These are phyloP conservation scores for Parapristionchus giblindavisi DNA, from an alignment of 2,888 invertebrate genomes.

Conservation along the genomic window DNA sequence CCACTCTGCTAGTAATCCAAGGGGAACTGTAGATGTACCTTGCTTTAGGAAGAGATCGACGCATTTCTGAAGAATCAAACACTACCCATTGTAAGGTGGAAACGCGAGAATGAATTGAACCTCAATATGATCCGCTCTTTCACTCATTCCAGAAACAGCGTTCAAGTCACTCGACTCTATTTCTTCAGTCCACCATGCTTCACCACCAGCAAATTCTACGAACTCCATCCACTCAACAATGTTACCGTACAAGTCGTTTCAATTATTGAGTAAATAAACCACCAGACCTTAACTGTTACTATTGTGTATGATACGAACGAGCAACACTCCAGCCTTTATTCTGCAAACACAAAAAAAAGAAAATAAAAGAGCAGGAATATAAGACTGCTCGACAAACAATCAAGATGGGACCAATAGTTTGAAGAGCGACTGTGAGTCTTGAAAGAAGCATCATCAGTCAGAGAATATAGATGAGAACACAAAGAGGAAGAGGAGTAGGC, in stretches of 20 bases:
- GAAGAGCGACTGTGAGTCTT: constrained; percentile 2
- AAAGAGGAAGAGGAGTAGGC: constrained; percentile 29
- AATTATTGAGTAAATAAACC: background rate
- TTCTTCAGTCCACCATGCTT: constrained; percentile 20
- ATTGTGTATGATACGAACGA: background rate
- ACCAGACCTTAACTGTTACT: background rate
- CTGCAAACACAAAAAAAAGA: constrained; percentile 10
- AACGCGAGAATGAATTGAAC: no score
- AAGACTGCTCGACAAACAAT: constrained; percentile 11
- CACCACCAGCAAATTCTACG: background rate
- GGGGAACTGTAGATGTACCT: background rate
- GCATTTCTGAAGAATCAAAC: no score
- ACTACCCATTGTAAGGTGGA: no score
- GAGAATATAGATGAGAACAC: background rate
- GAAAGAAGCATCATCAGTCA: constrained; percentile 3
- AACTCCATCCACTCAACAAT: background rate
- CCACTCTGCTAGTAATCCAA: constrained; percentile 27
- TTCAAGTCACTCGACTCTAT: background rate
- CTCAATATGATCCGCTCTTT: constrained; percentile 14
- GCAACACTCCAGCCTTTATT: constrained; percentile 18
- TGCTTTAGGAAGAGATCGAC: background rate
- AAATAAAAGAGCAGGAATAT: constrained; percentile 5
- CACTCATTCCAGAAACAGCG: background rate
- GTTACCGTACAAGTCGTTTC: background rate
- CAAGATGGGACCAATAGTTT: background rate